Evolutionary conservation across 37 sponge, comb jelly and placozoan genomes (phyloP), one percentile per base, ranked within the genome.

Genomic region (Axinella damicornis): DNA sequence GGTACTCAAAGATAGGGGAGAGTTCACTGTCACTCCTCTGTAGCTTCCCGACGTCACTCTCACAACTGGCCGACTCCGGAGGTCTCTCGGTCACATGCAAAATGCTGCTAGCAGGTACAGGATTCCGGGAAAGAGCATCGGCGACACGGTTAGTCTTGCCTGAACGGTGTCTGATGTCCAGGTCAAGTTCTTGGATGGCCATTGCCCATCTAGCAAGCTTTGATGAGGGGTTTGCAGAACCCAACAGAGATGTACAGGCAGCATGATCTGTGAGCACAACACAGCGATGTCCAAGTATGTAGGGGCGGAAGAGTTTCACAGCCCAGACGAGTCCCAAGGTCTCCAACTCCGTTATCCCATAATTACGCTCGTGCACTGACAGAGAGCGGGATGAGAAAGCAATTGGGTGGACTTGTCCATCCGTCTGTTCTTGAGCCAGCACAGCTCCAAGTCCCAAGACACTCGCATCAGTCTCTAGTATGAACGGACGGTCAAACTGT

Each of bases 391-490:
- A 46, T 5, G 81, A 80, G 67, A 46, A 46, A 12, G 46, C 46
- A 46, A 46, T 9, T 2, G 91, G 86, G 12, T 60, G 82, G 14
- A 11, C 14, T 9, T 21, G 31, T 22, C 88, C 82, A 74, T 80
- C 69, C 25, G 39, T 67, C 41, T 67, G 71, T 30, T 76, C 35
- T 40, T 86, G 91, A 32, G 33, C 73, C 75, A 83, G 30, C 17
- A 74, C 46, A 58, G 84, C 75, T 74, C 84, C 75, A 30, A 78
- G 38, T 21, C 79, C 86, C 22, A n/a, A 27, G 14, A 52, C 33
- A 40, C 69, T 41, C 9, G 86, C 79, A 78, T 85, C 86, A 28
- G 79, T 85, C 53, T 85, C 73, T n/a, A 85, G 52, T 13, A 78
- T 66, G 62, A 85, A 85, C 15, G 86, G 86, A 16, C 39, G 20